Percentiles rank a stretch among this genome's conserved stretches.
Conservation (phyloP, 1,140 invertebrate genomes). For the Drosophila truncata region DNA sequence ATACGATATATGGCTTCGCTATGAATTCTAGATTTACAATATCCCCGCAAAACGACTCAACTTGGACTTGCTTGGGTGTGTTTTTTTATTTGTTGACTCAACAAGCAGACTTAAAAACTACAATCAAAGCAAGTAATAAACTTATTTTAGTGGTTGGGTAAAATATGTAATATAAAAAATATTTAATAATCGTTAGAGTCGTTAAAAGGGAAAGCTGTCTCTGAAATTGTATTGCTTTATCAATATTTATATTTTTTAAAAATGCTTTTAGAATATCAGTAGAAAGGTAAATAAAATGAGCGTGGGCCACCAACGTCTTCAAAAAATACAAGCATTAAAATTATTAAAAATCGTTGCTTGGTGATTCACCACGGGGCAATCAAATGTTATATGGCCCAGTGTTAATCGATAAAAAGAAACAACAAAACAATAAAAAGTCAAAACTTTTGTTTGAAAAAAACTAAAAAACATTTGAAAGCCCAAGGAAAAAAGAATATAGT, state of each 20-base stretch:
- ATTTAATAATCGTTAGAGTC: background rate
- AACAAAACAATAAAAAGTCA: conserved; percentile 10
- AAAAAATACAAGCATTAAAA: background rate
- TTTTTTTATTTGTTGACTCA: background rate
- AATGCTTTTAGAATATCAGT: background rate
- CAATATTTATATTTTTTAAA: no score
- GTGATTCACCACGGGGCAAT: background rate
- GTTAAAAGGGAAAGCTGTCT: background rate
- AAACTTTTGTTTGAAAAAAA: conserved; percentile 33
- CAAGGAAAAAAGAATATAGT: conserved; percentile 24
- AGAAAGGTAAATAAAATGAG: background rate
- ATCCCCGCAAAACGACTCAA: background rate
- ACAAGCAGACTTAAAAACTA: background rate
- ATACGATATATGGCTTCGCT: conserved; percentile 59
- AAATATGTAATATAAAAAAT: background rate
- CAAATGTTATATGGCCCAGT: conserved; percentile 5
- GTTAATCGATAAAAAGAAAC: conserved; percentile 19
- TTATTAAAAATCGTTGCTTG: background rate
- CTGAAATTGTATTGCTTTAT: no score
- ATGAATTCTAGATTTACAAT: conserved; percentile 26
- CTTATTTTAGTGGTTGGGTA: no score
- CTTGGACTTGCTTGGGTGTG: background rate
- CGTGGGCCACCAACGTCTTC: background rate
- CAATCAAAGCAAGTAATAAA: background rate
- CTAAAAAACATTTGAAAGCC: conserved; percentile 25